Base-by-base conservation (phyloP, 1,140 invertebrate genomes). In the Hermatobates lingyangjiaoensis region DNA sequence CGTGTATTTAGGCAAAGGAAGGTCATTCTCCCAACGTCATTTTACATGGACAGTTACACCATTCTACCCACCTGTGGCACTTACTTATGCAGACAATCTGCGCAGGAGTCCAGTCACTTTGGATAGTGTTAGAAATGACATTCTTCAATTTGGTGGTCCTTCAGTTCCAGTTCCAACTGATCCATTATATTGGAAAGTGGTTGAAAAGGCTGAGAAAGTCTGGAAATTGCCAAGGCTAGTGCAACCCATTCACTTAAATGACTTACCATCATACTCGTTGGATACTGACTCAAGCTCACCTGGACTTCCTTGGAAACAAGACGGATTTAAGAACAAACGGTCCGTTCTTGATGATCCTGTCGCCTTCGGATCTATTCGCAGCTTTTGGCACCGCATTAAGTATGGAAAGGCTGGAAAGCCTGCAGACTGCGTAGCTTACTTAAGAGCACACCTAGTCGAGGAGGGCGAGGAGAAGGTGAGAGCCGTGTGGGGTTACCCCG, bases 401-500 rank as follows among this genome's bases (percentile, higher is more conserved):
- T 3, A 25, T 20, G 52, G 52, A 5, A 7, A 30, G 34, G 12
- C 20, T 1, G 24, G 38, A 2, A 2, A 23, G 2, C 24, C 45
- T 3, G 15, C 52, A 40, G 52, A 54, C 21, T 25, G 38, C 26
- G 34, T 18, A 10, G 46, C 47, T 2, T 54, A 46, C 18, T 39
- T 49, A 2, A 23, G 52, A 30, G n/a, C 18, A 2, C 52, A 53
- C 23, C 15, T 49, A 3, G 24, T 24, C 18, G 24, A 50, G 5
- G 3, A 2, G 1, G 48, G 40, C n/a, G 47, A 50, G 3, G 20
- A 24, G 10, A 54, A 54, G 23, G 52, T 50, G 3, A 14, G 49
- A 40, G 53, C 53, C 15, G 26, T 54, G 14, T 54, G 53, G 53
- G 53, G 53, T 1, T 54, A 54, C 25, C 53, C 48, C 24, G 50